Evolutionary conservation across 2,888 invertebrate genomes (phyloP).

Genomic region (Empis stercorea): DNA sequence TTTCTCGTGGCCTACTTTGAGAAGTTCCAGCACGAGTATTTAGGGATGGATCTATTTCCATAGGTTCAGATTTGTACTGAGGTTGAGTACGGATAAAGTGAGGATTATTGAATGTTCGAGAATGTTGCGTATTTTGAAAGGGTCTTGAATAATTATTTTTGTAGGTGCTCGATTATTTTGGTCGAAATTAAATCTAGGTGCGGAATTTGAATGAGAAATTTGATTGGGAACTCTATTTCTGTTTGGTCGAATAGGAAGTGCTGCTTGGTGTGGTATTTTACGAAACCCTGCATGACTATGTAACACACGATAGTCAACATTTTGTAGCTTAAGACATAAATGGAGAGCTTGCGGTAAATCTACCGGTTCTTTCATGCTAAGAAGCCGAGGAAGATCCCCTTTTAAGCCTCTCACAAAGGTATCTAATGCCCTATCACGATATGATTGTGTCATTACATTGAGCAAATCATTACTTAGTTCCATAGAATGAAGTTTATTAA

Average conservation of each 20-base stretch:
- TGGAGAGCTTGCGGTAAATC: slow-evolving; percentile 14
- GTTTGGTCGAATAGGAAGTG: not conserved
- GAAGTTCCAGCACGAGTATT: not conserved
- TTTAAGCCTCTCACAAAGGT: slow-evolving; percentile 9
- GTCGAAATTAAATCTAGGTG: not conserved
- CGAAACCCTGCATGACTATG: not conserved
- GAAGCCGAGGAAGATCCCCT: slow-evolving; percentile 10
- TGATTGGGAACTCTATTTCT: not conserved
- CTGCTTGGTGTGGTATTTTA: not conserved
- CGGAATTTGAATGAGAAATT: not conserved
- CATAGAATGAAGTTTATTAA: slow-evolving; percentile 7
- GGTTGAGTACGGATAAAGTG: not conserved
- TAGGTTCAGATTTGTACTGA: not conserved
- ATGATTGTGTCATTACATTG: slow-evolving; percentile 1
- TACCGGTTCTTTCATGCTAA: slow-evolving; percentile 13
- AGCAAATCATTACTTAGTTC: slow-evolving; percentile 3
- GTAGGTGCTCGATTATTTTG: not conserved
- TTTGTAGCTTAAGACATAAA: slow-evolving; percentile 10
- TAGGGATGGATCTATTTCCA: not conserved
- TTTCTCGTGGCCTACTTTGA: not conserved
- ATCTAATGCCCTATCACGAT: slow-evolving; percentile 6
- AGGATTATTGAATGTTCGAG: not conserved
- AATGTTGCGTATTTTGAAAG: not conserved
- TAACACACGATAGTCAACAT: not conserved
- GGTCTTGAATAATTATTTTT: not conserved